Percentiles rank a stretch among this genome's conserved stretches.
Conservation (phyloP, 2,888 invertebrate genomes). For the Ormyrus labotus region DNA sequence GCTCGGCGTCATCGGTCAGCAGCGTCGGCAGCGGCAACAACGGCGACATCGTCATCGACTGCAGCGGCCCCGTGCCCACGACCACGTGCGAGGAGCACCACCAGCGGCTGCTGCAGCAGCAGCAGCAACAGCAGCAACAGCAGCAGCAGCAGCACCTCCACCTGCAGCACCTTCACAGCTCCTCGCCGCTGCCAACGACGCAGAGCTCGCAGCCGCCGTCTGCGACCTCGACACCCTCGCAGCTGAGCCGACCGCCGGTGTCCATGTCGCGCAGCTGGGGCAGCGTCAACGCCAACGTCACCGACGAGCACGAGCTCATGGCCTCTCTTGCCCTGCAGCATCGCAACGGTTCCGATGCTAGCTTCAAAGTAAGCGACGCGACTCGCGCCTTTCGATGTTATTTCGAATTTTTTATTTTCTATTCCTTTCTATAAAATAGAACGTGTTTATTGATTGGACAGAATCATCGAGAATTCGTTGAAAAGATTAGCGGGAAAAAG, state of each 20-base stretch:
- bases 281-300: constrained; percentile 74
- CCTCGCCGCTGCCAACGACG: constrained; percentile 37
- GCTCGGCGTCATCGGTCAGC: constrained; percentile 60
- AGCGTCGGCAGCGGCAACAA: constrained; percentile 61
- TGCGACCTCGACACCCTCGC: constrained; percentile 81
- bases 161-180: constrained; percentile 53
- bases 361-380: constrained; percentile 83
- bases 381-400: background rate
- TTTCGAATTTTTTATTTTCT: background rate
- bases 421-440: background rate
- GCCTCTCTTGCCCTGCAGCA: constrained; percentile 78
- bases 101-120: constrained; percentile 62
- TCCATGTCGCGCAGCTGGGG: constrained; percentile 79
- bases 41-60: constrained; percentile 74
- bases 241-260: constrained; percentile 75
- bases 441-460: no score
- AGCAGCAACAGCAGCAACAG: constrained; percentile 62
- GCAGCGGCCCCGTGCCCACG: constrained; percentile 76
- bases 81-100: constrained; percentile 73
- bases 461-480: no score
- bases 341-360: constrained; percentile 88
- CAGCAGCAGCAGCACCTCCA: constrained; percentile 60
- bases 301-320: constrained; percentile 75
- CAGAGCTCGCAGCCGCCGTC: constrained; percentile 79
- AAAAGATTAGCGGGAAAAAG: no score